Conservation (phyloP, 2,888 invertebrate genomes). For the Eupithecia pulchellata region DNA sequence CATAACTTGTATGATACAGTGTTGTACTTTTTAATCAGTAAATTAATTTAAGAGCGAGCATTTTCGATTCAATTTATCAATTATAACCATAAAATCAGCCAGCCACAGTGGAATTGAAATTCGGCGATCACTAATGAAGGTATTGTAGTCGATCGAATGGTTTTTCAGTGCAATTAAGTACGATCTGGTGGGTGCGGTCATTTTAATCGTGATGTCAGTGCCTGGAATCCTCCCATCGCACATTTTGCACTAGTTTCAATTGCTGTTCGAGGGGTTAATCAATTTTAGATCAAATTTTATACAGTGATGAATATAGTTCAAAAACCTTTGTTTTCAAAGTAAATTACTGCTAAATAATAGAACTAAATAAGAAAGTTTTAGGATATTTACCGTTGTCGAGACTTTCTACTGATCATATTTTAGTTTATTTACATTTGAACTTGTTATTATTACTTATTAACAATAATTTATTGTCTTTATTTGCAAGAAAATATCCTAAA, state of each 20-base stretch:
- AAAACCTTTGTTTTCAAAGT: too few species aligned
- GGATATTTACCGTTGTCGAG: too few species aligned
- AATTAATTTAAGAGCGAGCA: not conserved
- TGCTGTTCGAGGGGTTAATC: not conserved
- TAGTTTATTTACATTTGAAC: too few species aligned
- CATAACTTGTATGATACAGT: too few species aligned
- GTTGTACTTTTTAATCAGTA: not conserved
- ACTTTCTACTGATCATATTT: too few species aligned
- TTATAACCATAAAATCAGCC: slow-evolving; percentile 57
- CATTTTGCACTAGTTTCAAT: slow-evolving; percentile 23
- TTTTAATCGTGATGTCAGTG: slow-evolving; percentile 54
- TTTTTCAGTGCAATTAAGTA: slow-evolving; percentile 71
- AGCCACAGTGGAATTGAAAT: slow-evolving; percentile 61
- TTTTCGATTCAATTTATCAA: slow-evolving; percentile 54
- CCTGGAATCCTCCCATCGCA: slow-evolving; percentile 26
- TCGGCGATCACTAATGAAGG: slow-evolving; percentile 65
- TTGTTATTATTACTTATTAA: too few species aligned
- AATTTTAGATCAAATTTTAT: not conserved
- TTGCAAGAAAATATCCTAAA: too few species aligned
- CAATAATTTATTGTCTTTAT: too few species aligned
- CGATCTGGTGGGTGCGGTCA: slow-evolving; percentile 62
- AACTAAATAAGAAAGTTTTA: too few species aligned
- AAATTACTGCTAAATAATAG: too few species aligned
- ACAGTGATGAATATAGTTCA: too few species aligned
- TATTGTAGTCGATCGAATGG: slow-evolving; percentile 62